A percentile compares a stretch with the other conserved stretches of the same genome.
Conservation (phyloP, 2,113 vertebrate species). For the Callocephalon fimbriatum region DNA sequence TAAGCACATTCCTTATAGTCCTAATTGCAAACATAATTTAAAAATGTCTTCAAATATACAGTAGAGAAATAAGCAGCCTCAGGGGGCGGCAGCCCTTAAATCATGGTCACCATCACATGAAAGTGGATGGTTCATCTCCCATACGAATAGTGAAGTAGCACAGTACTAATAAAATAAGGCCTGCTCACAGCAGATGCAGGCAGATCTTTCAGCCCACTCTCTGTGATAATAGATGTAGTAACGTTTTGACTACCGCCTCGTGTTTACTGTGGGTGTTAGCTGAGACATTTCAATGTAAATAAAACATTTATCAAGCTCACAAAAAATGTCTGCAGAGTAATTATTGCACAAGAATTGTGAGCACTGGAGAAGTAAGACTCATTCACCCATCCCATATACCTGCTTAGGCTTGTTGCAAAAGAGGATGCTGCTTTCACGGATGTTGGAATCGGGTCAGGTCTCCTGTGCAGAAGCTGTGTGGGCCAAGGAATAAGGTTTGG, state of each 20-base stretch:
- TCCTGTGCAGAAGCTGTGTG: conserved; percentile 13
- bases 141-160: accelerated
- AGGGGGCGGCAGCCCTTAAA: not conserved
- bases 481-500: conserved; percentile 49
- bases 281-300: conserved; percentile 64
- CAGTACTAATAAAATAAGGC: not conserved
- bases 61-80: not conserved
- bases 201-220: conserved; percentile 48
- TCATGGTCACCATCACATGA: not conserved
- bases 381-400: not conserved
- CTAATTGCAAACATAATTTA: not conserved
- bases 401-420: conserved; percentile 31
- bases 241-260: conserved; percentile 54
- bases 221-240: conserved; percentile 56
- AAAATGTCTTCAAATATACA: not conserved
- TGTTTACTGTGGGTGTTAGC: conserved; percentile 65
- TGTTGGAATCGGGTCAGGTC: conserved; percentile 49
- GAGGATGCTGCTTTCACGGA: not conserved
- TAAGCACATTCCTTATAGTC: not conserved
- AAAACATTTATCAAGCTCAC: conserved; percentile 54
- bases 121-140: not conserved
- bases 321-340: conserved; percentile 40
- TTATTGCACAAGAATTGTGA: conserved; percentile 52
- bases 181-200: not conserved
- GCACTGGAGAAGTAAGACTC: not conserved